Evolutionary conservation across 2,113 vertebrate species (phyloP).

Genomic region (Lepus timidus): DNA sequence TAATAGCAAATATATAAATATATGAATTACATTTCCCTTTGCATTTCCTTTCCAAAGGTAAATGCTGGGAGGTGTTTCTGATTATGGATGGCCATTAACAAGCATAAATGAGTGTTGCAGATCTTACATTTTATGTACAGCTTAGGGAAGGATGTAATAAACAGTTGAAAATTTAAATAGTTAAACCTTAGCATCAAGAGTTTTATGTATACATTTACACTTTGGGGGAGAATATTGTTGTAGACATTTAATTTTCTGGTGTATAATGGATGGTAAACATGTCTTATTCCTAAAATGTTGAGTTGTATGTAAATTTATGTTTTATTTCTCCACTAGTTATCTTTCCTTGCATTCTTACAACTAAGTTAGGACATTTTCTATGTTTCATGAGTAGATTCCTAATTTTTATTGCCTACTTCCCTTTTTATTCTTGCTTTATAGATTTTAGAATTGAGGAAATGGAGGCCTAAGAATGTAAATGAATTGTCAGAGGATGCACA

Average conservation of each 20-base stretch:
- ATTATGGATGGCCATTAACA: slow-evolving; percentile 38
- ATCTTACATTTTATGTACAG: slow-evolving; percentile 40
- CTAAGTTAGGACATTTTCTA: neutral
- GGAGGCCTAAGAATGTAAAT: neutral
- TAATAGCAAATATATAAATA: slow-evolving; percentile 60
- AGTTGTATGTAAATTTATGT: slow-evolving; percentile 10
- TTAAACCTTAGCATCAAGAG: slow-evolving; percentile 50
- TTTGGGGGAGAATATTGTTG: neutral
- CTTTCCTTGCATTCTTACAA: slow-evolving; percentile 50
- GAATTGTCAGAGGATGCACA: neutral
- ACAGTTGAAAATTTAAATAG: slow-evolving; percentile 35
- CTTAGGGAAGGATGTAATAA: slow-evolving; percentile 30
- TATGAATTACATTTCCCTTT: slow-evolving; percentile 54
- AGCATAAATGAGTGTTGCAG: slow-evolving; percentile 58
- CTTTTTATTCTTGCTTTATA: slow-evolving; percentile 45
- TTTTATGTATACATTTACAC: slow-evolving; percentile 19
- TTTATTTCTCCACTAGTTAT: slow-evolving; percentile 39
- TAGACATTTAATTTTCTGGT: slow-evolving; percentile 22
- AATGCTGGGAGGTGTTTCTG: slow-evolving; percentile 56
- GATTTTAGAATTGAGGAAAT: slow-evolving; percentile 20
- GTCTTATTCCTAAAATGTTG: slow-evolving; percentile 10
- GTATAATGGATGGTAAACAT: neutral
- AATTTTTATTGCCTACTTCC: slow-evolving; percentile 1
- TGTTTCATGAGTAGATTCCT: slow-evolving; percentile 16
- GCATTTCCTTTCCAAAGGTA: slow-evolving; percentile 48